These are phyloP conservation scores for Eurystomus glaucurus DNA, from an alignment of 2,797 vertebrate species.

Conservation along the genomic window DNA sequence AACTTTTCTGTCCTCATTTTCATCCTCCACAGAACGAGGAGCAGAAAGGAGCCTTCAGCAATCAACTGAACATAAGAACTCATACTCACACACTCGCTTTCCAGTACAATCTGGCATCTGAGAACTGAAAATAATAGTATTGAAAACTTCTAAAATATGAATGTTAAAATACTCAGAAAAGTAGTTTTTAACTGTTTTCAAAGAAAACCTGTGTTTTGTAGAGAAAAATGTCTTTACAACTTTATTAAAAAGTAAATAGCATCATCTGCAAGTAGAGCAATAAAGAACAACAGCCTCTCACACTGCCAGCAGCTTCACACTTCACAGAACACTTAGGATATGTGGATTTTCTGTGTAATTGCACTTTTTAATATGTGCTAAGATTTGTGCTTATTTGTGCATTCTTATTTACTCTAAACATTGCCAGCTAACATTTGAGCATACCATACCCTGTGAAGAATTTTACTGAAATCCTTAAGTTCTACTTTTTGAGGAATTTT, in stretches of 20 bases:
- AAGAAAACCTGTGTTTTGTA: neutral
- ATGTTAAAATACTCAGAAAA: neutral
- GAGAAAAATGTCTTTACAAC: neutral
- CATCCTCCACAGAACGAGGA: neutral
- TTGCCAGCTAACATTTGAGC: neutral
- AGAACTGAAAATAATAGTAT: neutral
- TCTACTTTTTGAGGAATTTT: neutral
- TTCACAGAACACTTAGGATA: neutral
- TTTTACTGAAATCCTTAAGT: neutral
- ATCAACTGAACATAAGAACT: neutral
- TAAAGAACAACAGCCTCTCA: neutral
- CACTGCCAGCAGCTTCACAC: neutral
- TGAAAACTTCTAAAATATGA: neutral
- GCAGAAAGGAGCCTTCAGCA: conserved; percentile 22
- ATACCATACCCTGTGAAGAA: neutral
- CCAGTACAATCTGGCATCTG: conserved; percentile 4
- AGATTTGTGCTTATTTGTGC: neutral
- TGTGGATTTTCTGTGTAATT: neutral
- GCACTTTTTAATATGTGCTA: neutral
- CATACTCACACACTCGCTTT: neutral
- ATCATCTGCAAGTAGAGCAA: neutral
- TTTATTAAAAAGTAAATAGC: neutral
- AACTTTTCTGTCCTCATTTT: neutral
- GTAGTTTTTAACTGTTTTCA: neutral
- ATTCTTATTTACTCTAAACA: neutral